These are phyloP conservation scores for Cromileptes altivelis DNA, from an alignment of 2,113 vertebrate species.

Conservation along the genomic window DNA sequence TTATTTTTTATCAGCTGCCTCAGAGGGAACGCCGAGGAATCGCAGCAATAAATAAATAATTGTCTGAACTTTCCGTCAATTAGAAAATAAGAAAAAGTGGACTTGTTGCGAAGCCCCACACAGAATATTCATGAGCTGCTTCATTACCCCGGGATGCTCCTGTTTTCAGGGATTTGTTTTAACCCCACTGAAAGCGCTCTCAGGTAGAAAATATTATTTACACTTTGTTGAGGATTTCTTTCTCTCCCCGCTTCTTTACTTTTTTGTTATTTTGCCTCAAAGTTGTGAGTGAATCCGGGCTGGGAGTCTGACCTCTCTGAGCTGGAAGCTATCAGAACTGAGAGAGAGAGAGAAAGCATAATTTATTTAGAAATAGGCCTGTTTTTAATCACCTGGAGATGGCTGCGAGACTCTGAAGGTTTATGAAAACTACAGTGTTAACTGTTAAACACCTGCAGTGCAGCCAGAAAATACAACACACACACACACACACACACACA, in stretches of 20 bases:
- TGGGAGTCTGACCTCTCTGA: constrained; percentile 62
- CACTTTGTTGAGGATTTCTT: constrained; percentile 56
- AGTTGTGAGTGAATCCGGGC: constrained; percentile 42
- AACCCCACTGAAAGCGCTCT: constrained; percentile 47
- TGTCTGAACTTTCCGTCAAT: constrained; percentile 79
- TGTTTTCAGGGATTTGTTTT: constrained; percentile 71
- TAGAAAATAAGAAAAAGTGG: constrained; percentile 76
- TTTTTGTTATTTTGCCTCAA: constrained; percentile 59
- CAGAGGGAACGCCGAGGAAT: constrained; percentile 50
- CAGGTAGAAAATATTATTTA: constrained; percentile 67
- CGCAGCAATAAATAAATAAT: constrained; percentile 83
- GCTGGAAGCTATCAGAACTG: constrained; percentile 44
- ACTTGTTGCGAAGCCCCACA: constrained; percentile 47
- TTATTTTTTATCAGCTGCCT: constrained; percentile 31
- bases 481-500: too few species aligned
- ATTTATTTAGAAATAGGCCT: constrained; percentile 70
- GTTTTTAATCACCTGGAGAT: constrained; percentile 71
- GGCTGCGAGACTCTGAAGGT: constrained; percentile 35
- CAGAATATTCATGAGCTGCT: constrained; percentile 79
- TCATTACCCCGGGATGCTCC: constrained; percentile 64
- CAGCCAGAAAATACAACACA: constrained; percentile 26
- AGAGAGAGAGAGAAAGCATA: constrained; percentile 34
- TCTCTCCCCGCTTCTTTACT: neutral
- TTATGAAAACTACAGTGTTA: constrained; percentile 33
- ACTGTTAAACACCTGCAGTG: constrained; percentile 46